Percentiles rank a stretch among this genome's conserved stretches.
phyloP scores from a whole-genome alignment of 2,888 invertebrate species.

The Frankliniella intonsa region DNA sequence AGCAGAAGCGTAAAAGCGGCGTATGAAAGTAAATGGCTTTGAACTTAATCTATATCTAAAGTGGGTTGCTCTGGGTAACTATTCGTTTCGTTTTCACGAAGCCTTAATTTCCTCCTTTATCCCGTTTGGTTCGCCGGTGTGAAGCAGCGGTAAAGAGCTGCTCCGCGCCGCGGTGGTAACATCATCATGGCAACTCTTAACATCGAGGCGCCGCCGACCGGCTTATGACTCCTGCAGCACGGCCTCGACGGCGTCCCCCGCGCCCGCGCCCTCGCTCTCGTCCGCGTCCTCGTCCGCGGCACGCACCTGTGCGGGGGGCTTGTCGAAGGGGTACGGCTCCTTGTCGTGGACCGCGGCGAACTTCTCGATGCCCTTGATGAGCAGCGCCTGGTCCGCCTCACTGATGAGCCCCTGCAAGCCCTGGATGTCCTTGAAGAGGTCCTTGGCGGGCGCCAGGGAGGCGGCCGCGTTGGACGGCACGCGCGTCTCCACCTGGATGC shows the following conservation, averaged over 20 bases:
- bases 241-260: not conserved
- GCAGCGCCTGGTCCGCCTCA: slow-evolving; percentile 30
- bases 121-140: not conserved
- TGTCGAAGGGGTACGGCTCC: not conserved
- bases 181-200: not conserved
- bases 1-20: not conserved
- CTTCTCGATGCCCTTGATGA: slow-evolving; percentile 30
- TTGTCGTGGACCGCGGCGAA: slow-evolving; percentile 6
- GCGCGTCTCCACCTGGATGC: slow-evolving; percentile 61
- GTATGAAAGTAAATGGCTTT: not conserved
- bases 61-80: not conserved
- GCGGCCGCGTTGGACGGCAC: slow-evolving; percentile 52
- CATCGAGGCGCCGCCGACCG: not conserved
- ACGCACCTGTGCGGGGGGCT: slow-evolving; percentile 21
- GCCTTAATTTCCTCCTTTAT: not conserved
- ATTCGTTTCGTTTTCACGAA: slow-evolving; percentile 8
- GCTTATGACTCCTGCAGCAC: not conserved
- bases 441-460: slow-evolving; percentile 26
- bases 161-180: not conserved
- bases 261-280: not conserved
- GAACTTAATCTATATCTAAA: not conserved
- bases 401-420: slow-evolving; percentile 28
- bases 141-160: not conserved
- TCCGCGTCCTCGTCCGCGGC: not conserved
- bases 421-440: slow-evolving; percentile 18